A percentile compares a stretch with the other conserved stretches of the same genome.
Conservation (phyloP, 2,888 invertebrate species). For the Timandra comae region DNA sequence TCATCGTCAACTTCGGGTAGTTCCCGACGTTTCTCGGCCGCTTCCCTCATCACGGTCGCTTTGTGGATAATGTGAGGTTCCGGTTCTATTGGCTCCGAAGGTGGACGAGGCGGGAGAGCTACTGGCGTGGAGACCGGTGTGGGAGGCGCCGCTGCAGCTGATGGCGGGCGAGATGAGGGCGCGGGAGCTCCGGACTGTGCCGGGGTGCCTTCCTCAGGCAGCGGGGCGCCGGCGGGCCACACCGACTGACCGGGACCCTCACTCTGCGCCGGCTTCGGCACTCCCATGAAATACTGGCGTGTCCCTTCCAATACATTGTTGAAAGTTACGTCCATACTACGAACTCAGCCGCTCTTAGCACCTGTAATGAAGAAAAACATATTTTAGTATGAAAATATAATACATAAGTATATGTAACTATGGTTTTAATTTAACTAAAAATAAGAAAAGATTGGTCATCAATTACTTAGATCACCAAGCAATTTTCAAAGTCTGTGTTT, state of each 20-base stretch:
- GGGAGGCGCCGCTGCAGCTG: constrained; percentile 65
- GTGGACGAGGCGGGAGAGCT: constrained; percentile 61
- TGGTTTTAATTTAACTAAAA: too few relatives aligned
- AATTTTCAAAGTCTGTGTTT: too few relatives aligned
- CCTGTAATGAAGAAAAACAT: constrained; percentile 37
- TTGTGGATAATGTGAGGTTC: constrained; percentile 74
- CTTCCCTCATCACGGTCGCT: constrained; percentile 73
- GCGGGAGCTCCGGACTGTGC: constrained; percentile 63
- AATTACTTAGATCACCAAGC: too few relatives aligned
- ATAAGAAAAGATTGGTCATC: too few relatives aligned
- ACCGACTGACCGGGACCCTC: constrained; percentile 52
- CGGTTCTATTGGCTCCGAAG: constrained; percentile 68
- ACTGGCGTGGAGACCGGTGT: constrained; percentile 41
- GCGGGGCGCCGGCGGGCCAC: constrained; percentile 50
- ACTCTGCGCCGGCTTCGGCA: constrained; percentile 77
- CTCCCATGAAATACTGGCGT: constrained; percentile 88
- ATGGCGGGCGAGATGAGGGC: constrained; percentile 68
- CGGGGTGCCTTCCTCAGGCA: constrained; percentile 58
- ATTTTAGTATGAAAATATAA: too few relatives aligned
- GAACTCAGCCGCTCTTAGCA: constrained; percentile 39
- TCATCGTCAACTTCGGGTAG: constrained; percentile 65
- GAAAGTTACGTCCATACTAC: constrained; percentile 85
- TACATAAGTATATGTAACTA: too few relatives aligned
- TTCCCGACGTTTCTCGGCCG: constrained; percentile 66
- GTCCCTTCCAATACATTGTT: constrained; percentile 90